phyloP scores from a whole-genome alignment of 2,888 invertebrate genomes.

The Arctia plantaginis region DNA sequence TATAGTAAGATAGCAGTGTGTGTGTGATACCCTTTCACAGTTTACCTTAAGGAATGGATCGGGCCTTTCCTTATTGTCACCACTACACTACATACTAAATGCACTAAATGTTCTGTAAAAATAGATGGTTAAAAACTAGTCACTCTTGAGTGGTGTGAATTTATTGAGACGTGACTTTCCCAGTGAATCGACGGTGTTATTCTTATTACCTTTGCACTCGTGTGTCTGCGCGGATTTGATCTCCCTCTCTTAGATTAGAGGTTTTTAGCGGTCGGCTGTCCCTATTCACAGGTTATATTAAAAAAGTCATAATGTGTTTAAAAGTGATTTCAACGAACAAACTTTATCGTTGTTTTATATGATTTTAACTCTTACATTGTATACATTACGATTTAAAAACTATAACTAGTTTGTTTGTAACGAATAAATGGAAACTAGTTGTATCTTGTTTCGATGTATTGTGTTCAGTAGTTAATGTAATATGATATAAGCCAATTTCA shows the following conservation, averaged over 20 bases:
- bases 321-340: neutral
- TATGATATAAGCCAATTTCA: slow-evolving; percentile 9
- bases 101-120: too few relatives aligned
- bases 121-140: too few relatives aligned
- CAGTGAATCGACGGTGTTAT: too few relatives aligned
- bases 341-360: slow-evolving; percentile 19
- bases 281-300: neutral
- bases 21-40: neutral
- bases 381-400: slow-evolving; percentile 30
- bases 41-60: neutral
- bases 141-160: too few relatives aligned
- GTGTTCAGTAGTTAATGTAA: slow-evolving; percentile 15
- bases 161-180: too few relatives aligned
- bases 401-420: slow-evolving; percentile 23
- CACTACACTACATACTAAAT: too few relatives aligned
- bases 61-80: too few relatives aligned
- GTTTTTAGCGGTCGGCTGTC: too few relatives aligned
- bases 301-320: neutral
- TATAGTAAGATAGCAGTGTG: neutral
- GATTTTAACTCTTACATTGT: slow-evolving; percentile 24
- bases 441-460: slow-evolving; percentile 26
- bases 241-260: too few relatives aligned
- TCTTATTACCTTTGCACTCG: too few relatives aligned
- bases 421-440: slow-evolving; percentile 29
- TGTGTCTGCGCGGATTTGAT: too few relatives aligned